Evolutionary conservation across 2,888 invertebrate genomes (phyloP), one percentile per base, ranked within the genome.

Genomic region (Gastracanthus pulcherrimus): DNA sequence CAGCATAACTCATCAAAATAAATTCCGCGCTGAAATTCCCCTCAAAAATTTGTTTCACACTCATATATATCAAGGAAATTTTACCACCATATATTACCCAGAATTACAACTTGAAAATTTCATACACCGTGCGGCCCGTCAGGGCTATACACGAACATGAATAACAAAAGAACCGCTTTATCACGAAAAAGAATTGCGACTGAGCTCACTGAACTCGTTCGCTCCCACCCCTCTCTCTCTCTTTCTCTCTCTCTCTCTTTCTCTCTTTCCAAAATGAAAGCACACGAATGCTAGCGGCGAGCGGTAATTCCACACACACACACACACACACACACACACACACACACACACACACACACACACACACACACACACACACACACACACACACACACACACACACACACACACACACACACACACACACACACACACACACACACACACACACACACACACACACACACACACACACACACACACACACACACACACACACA

Each of bases 91-190:
- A 5, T 23, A 55, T 55, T 55, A 55, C 41, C 34, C 41, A 23
- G 31, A 74, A 64, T 74, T 74, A 74, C 48, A 48, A 31, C 48
- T 31, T 13, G 48, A 26, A 74, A 74, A 41, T 64, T 74, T 64
- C 48, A 23, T 38, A 31, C n/a, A 60, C 72, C 9, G 3, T 6
- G 23, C n/a, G n/a, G n/a, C 19, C 7, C 51, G 26, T 55, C 55
- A 26, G 55, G 31, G 60, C 2, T 31, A 36, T 19, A 23, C 26
- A 34, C 70, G 7, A 1, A 23, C 62, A 23, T 48, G 74, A 64
- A 64, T 74, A 62, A 74, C 62, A 62, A 74, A 74, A 64, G 62
- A 45, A 74, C 6, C 60, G 58, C 48, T 74, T 74, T 34, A 74
- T 74, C 74, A 74, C 48, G 62, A 62, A 29, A 74, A 62, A 74